These are phyloP conservation scores for Poeciliopsis paucimaculata DNA, from an alignment of 2,797 vertebrate genomes.

Conservation along the genomic window DNA sequence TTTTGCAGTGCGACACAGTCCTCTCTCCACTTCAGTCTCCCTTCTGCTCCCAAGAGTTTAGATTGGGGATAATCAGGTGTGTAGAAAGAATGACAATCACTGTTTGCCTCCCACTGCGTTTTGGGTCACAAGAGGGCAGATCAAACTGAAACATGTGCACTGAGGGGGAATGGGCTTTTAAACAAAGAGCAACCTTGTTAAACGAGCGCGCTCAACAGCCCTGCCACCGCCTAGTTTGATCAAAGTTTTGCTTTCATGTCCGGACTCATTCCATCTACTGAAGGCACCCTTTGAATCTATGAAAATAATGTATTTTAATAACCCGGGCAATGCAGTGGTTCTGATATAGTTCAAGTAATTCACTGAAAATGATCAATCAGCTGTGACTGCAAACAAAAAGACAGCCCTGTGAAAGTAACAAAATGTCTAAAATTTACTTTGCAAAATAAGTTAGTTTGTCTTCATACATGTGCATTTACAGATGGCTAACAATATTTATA, in stretches of 20 bases:
- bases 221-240: slow-evolving; percentile 48
- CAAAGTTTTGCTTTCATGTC: slow-evolving; percentile 54
- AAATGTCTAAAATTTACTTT: neutral
- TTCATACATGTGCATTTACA: neutral
- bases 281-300: slow-evolving; percentile 21
- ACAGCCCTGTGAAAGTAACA: neutral
- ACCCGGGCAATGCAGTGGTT: neutral
- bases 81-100: slow-evolving; percentile 63
- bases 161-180: slow-evolving; percentile 40
- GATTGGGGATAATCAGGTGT: slow-evolving; percentile 63
- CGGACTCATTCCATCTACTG: slow-evolving; percentile 31
- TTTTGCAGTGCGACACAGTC: slow-evolving; percentile 34
- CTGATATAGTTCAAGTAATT: neutral
- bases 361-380: neutral
- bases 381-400: neutral
- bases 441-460: neutral
- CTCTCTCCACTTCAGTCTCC: slow-evolving; percentile 29
- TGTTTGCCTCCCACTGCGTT: slow-evolving; percentile 50
- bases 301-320: slow-evolving; percentile 17
- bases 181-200: slow-evolving; percentile 53
- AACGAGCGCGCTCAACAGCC: slow-evolving; percentile 33
- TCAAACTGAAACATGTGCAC: slow-evolving; percentile 55
- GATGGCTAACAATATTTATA: neutral
- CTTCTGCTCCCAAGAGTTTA: neutral
- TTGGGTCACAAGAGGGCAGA: slow-evolving; percentile 47